Base-by-base conservation (phyloP, 2,888 invertebrate genomes). In the Limenitis camilla region DNA sequence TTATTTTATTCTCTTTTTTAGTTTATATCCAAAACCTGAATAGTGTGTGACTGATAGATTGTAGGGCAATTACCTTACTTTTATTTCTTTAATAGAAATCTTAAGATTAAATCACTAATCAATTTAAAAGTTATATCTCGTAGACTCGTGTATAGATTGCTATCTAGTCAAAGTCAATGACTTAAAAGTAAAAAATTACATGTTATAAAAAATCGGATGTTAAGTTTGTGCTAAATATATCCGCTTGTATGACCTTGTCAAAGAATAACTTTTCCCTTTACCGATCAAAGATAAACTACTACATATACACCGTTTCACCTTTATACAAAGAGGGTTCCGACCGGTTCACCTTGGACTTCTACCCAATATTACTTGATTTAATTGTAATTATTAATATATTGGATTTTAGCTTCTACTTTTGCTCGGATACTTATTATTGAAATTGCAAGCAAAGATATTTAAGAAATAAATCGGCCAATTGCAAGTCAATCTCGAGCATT, bases 231-330 rank as follows among this genome's bases (percentile, higher is more conserved):
- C 27, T n/a, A 31, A 41, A 30, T 42, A 40, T 46, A 55, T 55
- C 49, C 55, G 49, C 48, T 40, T 9, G 28, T n/a, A 10, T 38
- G 48, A 11, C 55, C 55, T 55, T 52, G 55, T 31, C 40, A 40
- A 53, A 19, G 19, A 43, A 53, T 52, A 33, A 49, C 52, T 52
- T 52, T 55, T 55, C 52, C 55, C 49, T 55, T 55, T 55, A 55
- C 55, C 36, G 52, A 52, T 40, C 44, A 36, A 30, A 44, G 29
- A 50, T 46, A 50, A 10, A 41, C 50, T 46, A 54, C 38, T 27
- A 52, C 40, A 42, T 33, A 50, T 43, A 50, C 55, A 39, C 49
- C n/a, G 52, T 49, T 36, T 55, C 52, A 55, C 52, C 55, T 55
- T 55, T 55, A 32, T 45, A 55, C 55, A 52, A 38, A 44, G 47